Base-by-base conservation (phyloP, 2,888 invertebrate species). In the Hydriomena furcata region DNA sequence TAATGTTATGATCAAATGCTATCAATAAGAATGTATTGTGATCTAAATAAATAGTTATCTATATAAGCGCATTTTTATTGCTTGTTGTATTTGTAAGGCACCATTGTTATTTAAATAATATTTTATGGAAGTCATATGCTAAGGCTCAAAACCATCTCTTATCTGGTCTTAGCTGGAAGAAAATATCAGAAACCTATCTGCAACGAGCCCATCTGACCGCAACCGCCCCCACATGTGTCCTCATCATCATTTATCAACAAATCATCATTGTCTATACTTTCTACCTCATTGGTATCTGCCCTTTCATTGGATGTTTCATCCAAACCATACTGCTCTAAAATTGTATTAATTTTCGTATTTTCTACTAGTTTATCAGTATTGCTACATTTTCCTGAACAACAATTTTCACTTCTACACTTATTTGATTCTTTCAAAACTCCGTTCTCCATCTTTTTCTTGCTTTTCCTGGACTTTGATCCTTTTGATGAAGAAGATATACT, bases 191-290 rank as follows among this genome's bases (percentile, higher is more conserved):
- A 84, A 54, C 75, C 76, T 68, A 83, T 73, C n/a, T 76, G 75
- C 53, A 76, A 40, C 5, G 82, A 76, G 35, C 77, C 82, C 50
- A 75, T 60, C 44, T 73, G 72, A 3, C 87, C 84, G 52, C 89
- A 89, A 8, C 76, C 55, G 0, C 82, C 76, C 1, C 76, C 69
- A 66, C 89, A 90, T 3, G 81, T 71, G 27, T 84, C 76, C 7
- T 81, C 83, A 52, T 83, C 76, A 12, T 58, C 63, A 32, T 63
- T 65, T 3, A 63, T 67, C 13, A 70, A 68, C 27, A 77, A 75
- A 17, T 73, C 66, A 24, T 47, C 46, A 54, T 25, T 51, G 44
- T 38, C 35, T 51, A 44, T 41, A 47, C 53, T 58, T 36, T 46
- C 49, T 32, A 46, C 44, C 45, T 57, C 50, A 42, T 35, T 47